These are phyloP conservation scores for Tetranychus truncatus DNA, from an alignment of 2,888 invertebrate species.

Conservation along the genomic window DNA sequence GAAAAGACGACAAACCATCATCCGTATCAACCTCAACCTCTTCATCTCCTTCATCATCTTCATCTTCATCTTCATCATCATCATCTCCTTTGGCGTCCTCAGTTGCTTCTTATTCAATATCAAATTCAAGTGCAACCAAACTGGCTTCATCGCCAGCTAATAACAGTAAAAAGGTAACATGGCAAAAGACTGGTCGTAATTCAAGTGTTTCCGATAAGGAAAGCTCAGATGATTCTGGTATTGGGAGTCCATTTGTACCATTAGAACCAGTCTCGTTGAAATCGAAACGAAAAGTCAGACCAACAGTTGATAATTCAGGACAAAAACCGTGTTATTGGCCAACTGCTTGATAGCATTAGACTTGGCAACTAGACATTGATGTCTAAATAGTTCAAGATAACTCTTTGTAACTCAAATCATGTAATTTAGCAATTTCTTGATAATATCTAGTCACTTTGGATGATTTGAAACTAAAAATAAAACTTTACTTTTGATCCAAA, in stretches of 20 bases:
- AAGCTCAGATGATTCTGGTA: not conserved
- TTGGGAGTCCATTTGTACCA: not conserved
- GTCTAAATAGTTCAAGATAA: no score
- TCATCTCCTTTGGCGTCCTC: conserved; percentile 1
- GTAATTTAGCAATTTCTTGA: no score
- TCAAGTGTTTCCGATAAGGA: not conserved
- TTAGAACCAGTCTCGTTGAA: not conserved
- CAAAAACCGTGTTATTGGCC: not conserved
- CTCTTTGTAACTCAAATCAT: no score
- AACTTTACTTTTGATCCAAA: no score
- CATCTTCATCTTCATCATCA: conserved; percentile 3
- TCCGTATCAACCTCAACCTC: not conserved
- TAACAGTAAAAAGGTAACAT: not conserved
- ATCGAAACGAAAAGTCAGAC: not conserved
- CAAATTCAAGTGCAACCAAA: not conserved
- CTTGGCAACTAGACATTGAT: not conserved
- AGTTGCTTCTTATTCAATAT: not conserved
- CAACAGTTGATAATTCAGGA: not conserved
- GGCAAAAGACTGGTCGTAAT: not conserved
- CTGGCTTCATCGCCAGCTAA: not conserved
- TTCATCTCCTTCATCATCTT: conserved; percentile 7
- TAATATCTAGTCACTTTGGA: no score
- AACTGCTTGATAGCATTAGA: not conserved
- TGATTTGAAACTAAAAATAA: no score
- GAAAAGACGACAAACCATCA: not conserved